Base-by-base conservation (phyloP, 2,113 vertebrate genomes). In the Anser brachyrhynchus region DNA sequence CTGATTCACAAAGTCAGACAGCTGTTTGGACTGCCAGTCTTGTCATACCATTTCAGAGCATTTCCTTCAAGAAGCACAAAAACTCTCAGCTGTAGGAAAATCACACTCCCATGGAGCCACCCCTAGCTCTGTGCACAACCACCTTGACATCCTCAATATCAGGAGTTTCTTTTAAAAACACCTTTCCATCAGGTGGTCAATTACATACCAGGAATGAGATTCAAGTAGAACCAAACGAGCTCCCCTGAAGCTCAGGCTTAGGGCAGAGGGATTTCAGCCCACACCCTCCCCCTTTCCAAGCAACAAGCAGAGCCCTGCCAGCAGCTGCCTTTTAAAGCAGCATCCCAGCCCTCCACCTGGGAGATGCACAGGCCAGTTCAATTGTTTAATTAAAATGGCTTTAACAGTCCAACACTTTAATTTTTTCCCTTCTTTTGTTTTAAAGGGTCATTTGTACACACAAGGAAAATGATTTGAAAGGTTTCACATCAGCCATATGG, bases 401-500 rank as follows among this genome's bases (percentile, higher is more conserved):
- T 84, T 74, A 71, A 71, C 39, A 29, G 43, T 28, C 72, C 74
- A 92, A 81, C 37, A 9, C 11, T 57, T 66, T 64, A 19, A 31
- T 54, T 49, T 54, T 35, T 11, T 18, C 43, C 10, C 11, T 19
- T 41, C 28, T 6, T 89, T 91, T 90, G 46, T 80, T 88, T 31
- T 35, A 71, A 88, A 71, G 22, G 39, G 52, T 82, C 61, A 49
- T 69, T 92, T 80, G 46, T 92, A 54, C 44, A 79, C 59, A 67
- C 22, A 83, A 77, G 19, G 52, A 87, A 85, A 70, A 80, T 19
- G 22, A 65, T 95, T 78, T 77, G 74, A 83, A 88, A 90, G 61
- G 14, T 87, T 93, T 94, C 70, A 61, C 15, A 62, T 71, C 66
- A 69, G 23, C 80, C 92, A 94, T 70, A 37, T 87, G 86, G 87